These are phyloP conservation scores for Pomacea maculata DNA, from an alignment of 1,140 invertebrate genomes.

Conservation along the genomic window DNA sequence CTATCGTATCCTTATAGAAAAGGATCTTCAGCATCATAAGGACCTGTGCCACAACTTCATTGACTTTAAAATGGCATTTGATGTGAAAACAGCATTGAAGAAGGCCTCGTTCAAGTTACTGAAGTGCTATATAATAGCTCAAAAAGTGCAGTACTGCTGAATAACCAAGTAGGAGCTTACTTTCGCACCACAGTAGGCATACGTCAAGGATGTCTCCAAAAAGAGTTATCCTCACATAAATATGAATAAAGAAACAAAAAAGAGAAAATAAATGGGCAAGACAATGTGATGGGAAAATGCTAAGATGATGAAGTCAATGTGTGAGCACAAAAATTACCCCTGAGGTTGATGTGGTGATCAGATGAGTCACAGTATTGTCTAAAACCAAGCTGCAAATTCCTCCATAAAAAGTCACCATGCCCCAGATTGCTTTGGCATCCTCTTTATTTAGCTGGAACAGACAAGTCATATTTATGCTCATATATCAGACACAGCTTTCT, in stretches of 20 bases:
- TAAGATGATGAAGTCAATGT: not conserved
- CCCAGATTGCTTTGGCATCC: constrained; percentile 79
- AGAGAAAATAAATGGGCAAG: not conserved
- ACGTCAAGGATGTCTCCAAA: too few relatives aligned
- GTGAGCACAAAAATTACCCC: constrained; percentile 67
- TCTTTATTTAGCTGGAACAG: constrained; percentile 67
- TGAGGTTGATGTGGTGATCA: constrained; percentile 77
- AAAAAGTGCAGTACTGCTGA: too few relatives aligned
- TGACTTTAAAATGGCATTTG: too few relatives aligned
- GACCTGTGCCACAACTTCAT: too few relatives aligned
- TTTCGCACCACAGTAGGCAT: too few relatives aligned
- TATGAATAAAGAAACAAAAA: too few relatives aligned
- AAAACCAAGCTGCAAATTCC: constrained; percentile 78
- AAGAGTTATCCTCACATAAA: not conserved
- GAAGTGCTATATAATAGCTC: too few relatives aligned
- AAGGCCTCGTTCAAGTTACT: too few relatives aligned
- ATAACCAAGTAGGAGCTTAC: too few relatives aligned
- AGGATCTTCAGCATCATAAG: too few relatives aligned
- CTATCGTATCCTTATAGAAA: too few relatives aligned
- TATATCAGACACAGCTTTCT: not conserved
- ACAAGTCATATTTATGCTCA: not conserved
- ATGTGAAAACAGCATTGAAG: too few relatives aligned
- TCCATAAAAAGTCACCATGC: constrained; percentile 82
- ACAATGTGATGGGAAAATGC: not conserved
- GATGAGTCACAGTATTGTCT: constrained; percentile 79